Evolutionary conservation across 2,888 invertebrate genomes (phyloP), one percentile per base, ranked within the genome.

Genomic region (Mongoloraphidia duomilia): DNA sequence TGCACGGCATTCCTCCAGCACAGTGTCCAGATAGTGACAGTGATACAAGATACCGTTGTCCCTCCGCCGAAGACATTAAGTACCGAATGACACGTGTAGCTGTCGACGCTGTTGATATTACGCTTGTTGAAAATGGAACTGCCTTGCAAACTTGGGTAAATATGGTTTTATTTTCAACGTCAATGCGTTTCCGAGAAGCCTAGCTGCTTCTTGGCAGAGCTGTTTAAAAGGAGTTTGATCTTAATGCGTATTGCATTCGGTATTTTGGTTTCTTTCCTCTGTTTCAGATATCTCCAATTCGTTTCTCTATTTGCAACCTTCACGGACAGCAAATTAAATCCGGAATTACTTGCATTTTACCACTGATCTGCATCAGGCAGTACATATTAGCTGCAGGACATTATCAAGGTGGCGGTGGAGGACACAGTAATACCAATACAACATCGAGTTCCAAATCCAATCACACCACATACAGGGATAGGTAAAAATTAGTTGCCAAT

Each of bases 41-140:
- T 38, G 75, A 79, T 47, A 72, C 77, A 47, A 80, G 82, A 57
- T 90, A 90, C 60, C 75, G 72, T 63, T 90, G 89, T 60, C 87
- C 88, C 3, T 79, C 85, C 2, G 71, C 82, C 0, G 86, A 87
- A 59, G 84, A 88, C 57, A 82, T 96, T 50, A 97, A 96, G 65
- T 97, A 97, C 67, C 80, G 86, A 64, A 88, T 97, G 84, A 84
- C 89, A 8, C 75, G 97, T 42, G 75, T 93, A 2, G 84, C 90
- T 1, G 73, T 95, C 35, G 94, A 95, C 68, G 82, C 87, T 2
- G 72, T 97, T 2, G 92, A 95, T 67, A 74, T 98, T 41, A 91
- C 90, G 68, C 66, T 97, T 45, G 87, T 93, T 42, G 97, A 97
- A 66, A 76, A 80, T 36, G 89, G 89, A 41, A 87, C 91, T 3